phyloP scores from a whole-genome alignment of 2,797 vertebrate species.

The Epinephelus awoara region DNA sequence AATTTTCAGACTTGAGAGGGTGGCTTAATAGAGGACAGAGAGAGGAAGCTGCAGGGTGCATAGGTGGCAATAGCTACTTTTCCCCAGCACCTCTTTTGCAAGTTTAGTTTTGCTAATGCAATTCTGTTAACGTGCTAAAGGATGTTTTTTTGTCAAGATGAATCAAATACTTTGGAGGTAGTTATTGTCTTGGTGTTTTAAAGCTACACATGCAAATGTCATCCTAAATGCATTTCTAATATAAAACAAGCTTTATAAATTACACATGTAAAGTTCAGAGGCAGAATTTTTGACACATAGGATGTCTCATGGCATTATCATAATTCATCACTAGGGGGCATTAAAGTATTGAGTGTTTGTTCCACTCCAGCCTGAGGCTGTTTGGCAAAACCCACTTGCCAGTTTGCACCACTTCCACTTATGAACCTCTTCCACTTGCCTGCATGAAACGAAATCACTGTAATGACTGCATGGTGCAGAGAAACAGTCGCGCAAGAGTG shows the following conservation, averaged over 20 bases:
- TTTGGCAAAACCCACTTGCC: slow-evolving; percentile 39
- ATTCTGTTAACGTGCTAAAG: background rate
- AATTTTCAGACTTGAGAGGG: slow-evolving; percentile 55
- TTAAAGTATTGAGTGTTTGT: slow-evolving; percentile 52
- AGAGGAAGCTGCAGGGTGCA: slow-evolving; percentile 38
- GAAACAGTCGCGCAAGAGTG: slow-evolving; percentile 28
- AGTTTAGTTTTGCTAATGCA: slow-evolving; percentile 19
- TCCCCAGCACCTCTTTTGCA: slow-evolving; percentile 26
- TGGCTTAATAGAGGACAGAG: slow-evolving; percentile 56
- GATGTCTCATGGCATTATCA: background rate
- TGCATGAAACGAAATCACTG: slow-evolving; percentile 63
- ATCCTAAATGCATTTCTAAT: background rate
- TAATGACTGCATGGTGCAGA: slow-evolving; percentile 62
- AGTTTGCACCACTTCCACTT: slow-evolving; percentile 67
- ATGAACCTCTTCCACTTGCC: slow-evolving; percentile 51
- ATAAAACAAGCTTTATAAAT: background rate
- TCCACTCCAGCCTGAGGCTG: slow-evolving; percentile 21
- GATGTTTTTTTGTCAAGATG: slow-evolving; percentile 3
- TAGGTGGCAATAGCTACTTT: slow-evolving; percentile 39
- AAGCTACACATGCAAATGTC: background rate
- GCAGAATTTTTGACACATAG: background rate
- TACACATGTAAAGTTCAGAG: background rate
- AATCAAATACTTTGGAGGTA: background rate
- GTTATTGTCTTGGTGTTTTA: background rate
- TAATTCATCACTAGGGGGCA: slow-evolving; percentile 75